Base-by-base conservation (phyloP, 1,140 invertebrate species). In the Drosophila rhopaloa region DNA sequence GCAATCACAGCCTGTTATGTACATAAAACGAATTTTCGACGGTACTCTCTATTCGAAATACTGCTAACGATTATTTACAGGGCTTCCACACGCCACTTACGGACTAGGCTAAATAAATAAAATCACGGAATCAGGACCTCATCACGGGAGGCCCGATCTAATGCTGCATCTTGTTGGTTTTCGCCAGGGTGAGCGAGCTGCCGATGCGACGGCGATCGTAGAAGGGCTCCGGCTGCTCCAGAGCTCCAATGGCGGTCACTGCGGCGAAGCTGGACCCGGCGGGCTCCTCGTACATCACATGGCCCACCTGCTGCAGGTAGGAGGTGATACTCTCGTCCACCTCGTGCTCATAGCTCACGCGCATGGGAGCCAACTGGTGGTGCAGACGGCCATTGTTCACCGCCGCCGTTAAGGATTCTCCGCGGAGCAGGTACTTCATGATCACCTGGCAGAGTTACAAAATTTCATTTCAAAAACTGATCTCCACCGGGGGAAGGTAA, bases 351-450 rank as follows among this genome's bases (percentile, higher is more conserved):
- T 78, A 70, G 41, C 94, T 91, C 0, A 99, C 82, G 58, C 94
- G 88, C 95, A 98, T 97, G 0, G 99, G 99, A 59, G 95, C 94
- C 2, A 99, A 93, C 91, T 99, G 98, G 93, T 99, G 98, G 93
- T 99, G 98, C 37, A 99, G 93, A 63, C 98, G 94, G 2, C 95
- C 95, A 0, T 94, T 94, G 91, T 98, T 96, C 7, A 99, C 94
- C 0, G 98, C 96, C 79, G 96, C 93, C 76, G 96, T 95, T 0
- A 99, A 93, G 44, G 95, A 93, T 24, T 95, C 93, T 0, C 94
- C 94, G 78, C 98, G 95, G 93, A 96, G 95, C 0, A 98, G 92
- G 72, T 95, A 94, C 57, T 96, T 95, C 14, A 97, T 93, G 14
- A 96, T 93, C 0, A 96, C 94, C 97, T 91, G 41, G 13, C 56